Base-by-base conservation (phyloP, 2,797 vertebrate genomes). In the Coccyzus lansbergi region DNA sequence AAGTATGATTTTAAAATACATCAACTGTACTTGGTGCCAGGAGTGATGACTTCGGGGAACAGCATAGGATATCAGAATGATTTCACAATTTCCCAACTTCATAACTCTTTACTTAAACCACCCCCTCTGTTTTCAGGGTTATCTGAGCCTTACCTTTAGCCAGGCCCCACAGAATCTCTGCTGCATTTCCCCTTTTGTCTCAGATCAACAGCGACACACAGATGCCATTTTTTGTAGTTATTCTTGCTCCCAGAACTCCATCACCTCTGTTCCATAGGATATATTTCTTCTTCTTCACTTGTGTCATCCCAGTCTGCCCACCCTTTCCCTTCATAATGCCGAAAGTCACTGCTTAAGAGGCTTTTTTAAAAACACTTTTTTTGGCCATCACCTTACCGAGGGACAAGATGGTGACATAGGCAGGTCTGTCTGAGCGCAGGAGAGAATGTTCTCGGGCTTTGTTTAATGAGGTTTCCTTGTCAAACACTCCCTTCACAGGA, bases 391-490 rank as follows among this genome's bases (percentile, higher is more conserved):
- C 17, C 98, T 98, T 96, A 99, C 99, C 99, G 5, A 99, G 98
- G 74, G 99, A 99, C 53, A 99, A 97, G 92, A 99, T 99, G 96
- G 99, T 99, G 97, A 99, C 99, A 3, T 99, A 99, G 2, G 99
- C 99, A 0, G 99, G 99, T 6, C 99, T 97, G 97, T 99, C 99
- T 0, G 99, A 99, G 65, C 99, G 99, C 67, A 99, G 98, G 78
- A 99, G 97, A 2, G 99, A 99, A 94, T 99, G 99, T 83, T 99
- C 99, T n/a, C 99, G 98, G 53, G 99, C 99, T 98, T 99, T 99
- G 98, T 99, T 99, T 42, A 99, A 98, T 1, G 99, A 99, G 25
- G 99, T 99, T 97, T 99, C 99, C 97, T 99, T 99, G 97, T 99
- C 99, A 71, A 99, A 99, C 40, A 99, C 99, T 0, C 99, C 99